These are phyloP conservation scores for Archilochus colubris DNA, from an alignment of 2,113 vertebrate species.

Conservation along the genomic window DNA sequence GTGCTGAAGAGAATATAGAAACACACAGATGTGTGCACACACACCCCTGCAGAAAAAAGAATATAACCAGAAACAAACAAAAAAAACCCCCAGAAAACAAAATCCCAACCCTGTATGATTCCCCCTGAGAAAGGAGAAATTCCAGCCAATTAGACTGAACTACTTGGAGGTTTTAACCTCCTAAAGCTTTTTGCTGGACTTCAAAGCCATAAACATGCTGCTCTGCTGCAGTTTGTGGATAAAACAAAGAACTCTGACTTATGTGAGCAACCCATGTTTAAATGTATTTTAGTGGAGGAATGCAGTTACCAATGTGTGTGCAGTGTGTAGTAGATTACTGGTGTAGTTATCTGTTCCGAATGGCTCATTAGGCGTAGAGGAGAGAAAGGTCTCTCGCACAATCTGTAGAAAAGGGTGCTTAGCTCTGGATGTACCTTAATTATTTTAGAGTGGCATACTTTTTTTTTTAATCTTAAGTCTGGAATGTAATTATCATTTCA, in stretches of 20 bases:
- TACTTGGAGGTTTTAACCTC: neutral
- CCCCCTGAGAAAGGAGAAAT: neutral
- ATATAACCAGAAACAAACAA: neutral
- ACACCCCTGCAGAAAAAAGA: neutral
- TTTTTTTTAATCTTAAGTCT: neutral
- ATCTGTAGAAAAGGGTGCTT: neutral
- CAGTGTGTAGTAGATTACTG: too few relatives aligned
- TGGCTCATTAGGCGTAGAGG: accelerated
- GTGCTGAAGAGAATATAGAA: neutral
- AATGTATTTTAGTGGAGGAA: neutral
- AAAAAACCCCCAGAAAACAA: neutral
- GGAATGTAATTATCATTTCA: neutral
- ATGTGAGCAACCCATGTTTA: neutral
- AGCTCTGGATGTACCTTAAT: neutral
- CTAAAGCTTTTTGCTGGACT: neutral
- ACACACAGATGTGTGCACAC: too few relatives aligned
- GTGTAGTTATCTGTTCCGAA: neutral
- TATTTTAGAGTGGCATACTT: neutral
- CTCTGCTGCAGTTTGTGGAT: neutral
- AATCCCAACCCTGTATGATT: neutral
- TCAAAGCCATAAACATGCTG: neutral
- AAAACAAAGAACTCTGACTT: neutral
- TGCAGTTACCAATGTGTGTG: neutral
- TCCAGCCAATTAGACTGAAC: neutral
- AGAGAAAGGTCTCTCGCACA: neutral